Evolutionary conservation across 2,797 vertebrate genomes (phyloP).

Genomic region (Aphelocoma californica): DNA sequence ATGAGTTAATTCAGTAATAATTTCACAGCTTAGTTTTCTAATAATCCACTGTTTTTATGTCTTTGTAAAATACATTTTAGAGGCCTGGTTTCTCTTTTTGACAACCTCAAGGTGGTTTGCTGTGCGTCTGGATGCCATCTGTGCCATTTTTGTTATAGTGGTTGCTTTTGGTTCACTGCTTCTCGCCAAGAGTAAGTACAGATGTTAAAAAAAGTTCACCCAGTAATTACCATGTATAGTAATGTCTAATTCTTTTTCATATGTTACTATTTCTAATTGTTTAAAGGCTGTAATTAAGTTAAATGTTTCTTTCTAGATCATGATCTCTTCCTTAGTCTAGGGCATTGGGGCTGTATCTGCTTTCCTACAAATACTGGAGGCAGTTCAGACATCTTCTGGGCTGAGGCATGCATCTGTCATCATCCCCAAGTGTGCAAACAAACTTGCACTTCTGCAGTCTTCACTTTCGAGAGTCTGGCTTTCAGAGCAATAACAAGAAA

Average conservation of each 20-base stretch:
- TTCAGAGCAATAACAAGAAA: slow-evolving; percentile 13
- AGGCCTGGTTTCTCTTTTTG: slow-evolving; percentile 94
- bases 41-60: slow-evolving; percentile 2
- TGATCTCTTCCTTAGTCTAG: slow-evolving; percentile 19
- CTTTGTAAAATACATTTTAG: slow-evolving; percentile 69
- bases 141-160: slow-evolving; percentile 87
- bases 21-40: background rate
- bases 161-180: slow-evolving; percentile 87
- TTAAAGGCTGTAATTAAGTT: slow-evolving; percentile 45
- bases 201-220: slow-evolving; percentile 51
- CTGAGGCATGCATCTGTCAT: background rate
- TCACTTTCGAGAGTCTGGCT: background rate
- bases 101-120: slow-evolving; percentile 94
- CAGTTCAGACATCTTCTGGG: background rate
- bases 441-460: background rate
- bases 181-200: slow-evolving; percentile 84
- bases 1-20: background rate
- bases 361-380: slow-evolving; percentile 10
- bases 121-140: slow-evolving; percentile 92
- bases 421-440: background rate
- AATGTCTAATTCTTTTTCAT: slow-evolving; percentile 50
- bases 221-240: slow-evolving; percentile 47
- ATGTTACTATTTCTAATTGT: slow-evolving; percentile 41
- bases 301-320: slow-evolving; percentile 43
- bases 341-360: background rate